Evolutionary conservation across 2,888 invertebrate genomes (phyloP).

Genomic region (Drymonia ruficornis): DNA sequence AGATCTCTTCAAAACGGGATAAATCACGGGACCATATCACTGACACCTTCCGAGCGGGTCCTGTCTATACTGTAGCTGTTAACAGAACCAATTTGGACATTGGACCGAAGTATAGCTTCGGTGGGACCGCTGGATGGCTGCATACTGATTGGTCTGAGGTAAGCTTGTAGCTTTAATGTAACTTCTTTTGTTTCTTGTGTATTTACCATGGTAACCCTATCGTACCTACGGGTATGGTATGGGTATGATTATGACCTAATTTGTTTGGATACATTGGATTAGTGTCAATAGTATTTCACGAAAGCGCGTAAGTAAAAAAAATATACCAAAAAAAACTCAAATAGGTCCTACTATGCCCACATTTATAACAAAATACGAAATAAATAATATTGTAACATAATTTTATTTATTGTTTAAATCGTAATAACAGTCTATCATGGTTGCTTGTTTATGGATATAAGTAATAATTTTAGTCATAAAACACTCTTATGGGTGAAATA

Average conservation of each 20-base stretch:
- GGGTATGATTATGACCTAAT: neutral
- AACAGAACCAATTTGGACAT: constrained; percentile 65
- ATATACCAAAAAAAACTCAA: too few relatives aligned
- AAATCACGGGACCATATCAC: constrained; percentile 53
- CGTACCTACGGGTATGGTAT: too few relatives aligned
- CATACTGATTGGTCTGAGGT: constrained; percentile 86
- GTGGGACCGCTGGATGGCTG: constrained; percentile 79
- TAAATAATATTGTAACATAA: too few relatives aligned
- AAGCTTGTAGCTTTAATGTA: constrained; percentile 22
- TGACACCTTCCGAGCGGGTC: constrained; percentile 70
- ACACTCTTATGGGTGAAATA: constrained; percentile 23
- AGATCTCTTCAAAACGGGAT: constrained; percentile 51
- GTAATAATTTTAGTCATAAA: constrained; percentile 23
- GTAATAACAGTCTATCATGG: constrained; percentile 16
- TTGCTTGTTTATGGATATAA: constrained; percentile 27
- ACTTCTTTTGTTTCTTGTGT: too few relatives aligned
- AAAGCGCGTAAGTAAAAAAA: too few relatives aligned
- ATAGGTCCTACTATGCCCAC: too few relatives aligned
- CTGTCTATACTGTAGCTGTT: constrained; percentile 68
- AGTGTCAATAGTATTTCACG: too few relatives aligned
- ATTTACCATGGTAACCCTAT: too few relatives aligned
- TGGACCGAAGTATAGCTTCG: constrained; percentile 73
- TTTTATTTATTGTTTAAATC: too few relatives aligned
- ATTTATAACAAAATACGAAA: too few relatives aligned
- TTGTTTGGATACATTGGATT: too few relatives aligned